Percentiles rank a stretch among this genome's conserved stretches.
Conservation (phyloP, 2,113 vertebrate species). For the Prochilodus magdalenae region DNA sequence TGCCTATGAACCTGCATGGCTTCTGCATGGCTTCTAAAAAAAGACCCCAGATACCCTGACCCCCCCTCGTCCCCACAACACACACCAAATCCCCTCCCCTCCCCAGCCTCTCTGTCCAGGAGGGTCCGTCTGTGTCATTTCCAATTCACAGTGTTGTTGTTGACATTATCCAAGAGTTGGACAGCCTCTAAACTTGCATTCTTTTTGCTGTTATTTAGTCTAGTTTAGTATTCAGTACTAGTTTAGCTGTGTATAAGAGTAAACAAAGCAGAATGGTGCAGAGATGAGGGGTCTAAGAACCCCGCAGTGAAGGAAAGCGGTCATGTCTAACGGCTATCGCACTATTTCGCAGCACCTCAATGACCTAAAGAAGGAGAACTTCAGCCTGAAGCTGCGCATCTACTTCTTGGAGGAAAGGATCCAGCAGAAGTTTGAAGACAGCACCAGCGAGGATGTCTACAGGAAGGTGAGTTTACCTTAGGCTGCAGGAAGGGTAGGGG, state of each 20-base stretch:
- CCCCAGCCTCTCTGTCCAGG: conserved; percentile 13
- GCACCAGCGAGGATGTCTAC: conserved; percentile 86
- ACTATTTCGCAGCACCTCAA: conserved; percentile 98
- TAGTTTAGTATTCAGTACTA: conserved; percentile 9
- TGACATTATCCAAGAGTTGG: conserved; percentile 41
- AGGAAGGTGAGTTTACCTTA: conserved; percentile 81
- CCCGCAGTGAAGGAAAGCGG: conserved; percentile 66
- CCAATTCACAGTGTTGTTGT: conserved; percentile 9
- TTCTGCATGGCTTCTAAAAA: conserved; percentile 83
- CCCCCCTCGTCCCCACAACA: conserved; percentile 26
- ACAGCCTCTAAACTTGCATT: background rate
- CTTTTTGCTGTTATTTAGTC: background rate
- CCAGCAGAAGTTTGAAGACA: conserved; percentile 90
- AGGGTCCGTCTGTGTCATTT: conserved; percentile 44
- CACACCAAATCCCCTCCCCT: conserved; percentile 12
- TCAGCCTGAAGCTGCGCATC: conserved; percentile 97
- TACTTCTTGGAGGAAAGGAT: conserved; percentile 97
- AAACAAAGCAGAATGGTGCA: conserved; percentile 51
- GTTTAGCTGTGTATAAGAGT: background rate
- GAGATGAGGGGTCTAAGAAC: conserved; percentile 73
- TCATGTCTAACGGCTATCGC: conserved; percentile 93
- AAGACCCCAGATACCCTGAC: conserved; percentile 63
- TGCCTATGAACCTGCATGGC: conserved; percentile 65
- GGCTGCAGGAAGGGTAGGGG: background rate
- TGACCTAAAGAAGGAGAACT: conserved; percentile 99